These are phyloP conservation scores for Florisuga fusca DNA, from an alignment of 2,797 vertebrate genomes.

Conservation along the genomic window DNA sequence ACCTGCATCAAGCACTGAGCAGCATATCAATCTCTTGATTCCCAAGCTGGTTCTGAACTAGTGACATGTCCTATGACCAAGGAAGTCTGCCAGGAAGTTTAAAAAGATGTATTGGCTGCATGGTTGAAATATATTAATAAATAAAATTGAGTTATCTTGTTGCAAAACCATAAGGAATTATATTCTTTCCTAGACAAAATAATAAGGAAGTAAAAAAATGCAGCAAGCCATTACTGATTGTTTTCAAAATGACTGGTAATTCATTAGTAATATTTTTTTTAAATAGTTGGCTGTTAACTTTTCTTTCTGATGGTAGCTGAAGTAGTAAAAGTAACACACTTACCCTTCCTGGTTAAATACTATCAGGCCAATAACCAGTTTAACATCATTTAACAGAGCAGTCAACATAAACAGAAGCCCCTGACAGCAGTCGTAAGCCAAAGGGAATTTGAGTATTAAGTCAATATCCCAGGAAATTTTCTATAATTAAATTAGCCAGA, in stretches of 20 bases:
- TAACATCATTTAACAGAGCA: not conserved
- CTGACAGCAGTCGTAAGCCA: not conserved
- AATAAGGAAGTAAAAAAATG: not conserved
- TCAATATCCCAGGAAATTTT: not conserved
- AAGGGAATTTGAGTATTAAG: not conserved
- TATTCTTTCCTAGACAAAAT: not conserved
- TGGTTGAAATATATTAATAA: not conserved
- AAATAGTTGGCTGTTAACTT: not conserved
- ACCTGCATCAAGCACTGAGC: not conserved
- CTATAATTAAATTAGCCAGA: not conserved
- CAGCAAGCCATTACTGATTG: not conserved
- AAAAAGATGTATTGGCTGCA: not conserved
- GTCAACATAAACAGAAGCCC: not conserved
- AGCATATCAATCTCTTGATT: not conserved
- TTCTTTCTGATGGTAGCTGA: not conserved
- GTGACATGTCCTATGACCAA: not conserved
- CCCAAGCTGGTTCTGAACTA: not conserved
- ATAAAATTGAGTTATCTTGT: not conserved
- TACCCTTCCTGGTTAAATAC: not conserved
- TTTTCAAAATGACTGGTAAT: not conserved
- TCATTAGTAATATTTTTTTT: not conserved
- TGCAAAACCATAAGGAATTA: not conserved
- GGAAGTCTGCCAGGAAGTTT: not conserved
- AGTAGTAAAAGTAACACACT: not conserved
- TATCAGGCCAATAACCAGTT: not conserved